Evolutionary conservation across 2,113 vertebrate genomes (phyloP).

Genomic region (Leucoraja erinaceus): DNA sequence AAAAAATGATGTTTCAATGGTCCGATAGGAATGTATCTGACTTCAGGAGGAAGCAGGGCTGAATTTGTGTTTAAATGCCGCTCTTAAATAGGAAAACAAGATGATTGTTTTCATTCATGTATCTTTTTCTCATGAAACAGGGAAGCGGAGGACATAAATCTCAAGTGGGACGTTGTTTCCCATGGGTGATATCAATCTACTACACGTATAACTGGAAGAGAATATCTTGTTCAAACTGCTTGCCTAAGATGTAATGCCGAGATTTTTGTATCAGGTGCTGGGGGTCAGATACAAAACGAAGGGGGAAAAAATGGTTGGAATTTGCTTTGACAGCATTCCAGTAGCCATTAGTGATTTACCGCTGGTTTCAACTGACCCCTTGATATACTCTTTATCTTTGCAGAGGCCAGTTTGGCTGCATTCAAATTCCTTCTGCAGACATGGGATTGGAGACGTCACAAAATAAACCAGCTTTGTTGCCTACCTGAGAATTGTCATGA

Average conservation of each 20-base stretch:
- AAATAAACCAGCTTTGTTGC: not conserved
- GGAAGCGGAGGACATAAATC: not conserved
- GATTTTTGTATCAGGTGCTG: not conserved
- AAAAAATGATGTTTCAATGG: not conserved
- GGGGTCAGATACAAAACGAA: not conserved
- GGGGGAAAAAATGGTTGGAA: not conserved
- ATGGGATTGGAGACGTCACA: not conserved
- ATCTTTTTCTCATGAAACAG: not conserved
- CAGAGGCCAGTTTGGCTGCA: constrained; percentile 8
- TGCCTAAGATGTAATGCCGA: constrained; percentile 11
- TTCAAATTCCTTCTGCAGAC: not conserved
- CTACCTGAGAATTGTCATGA: not conserved
- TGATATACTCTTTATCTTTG: not conserved
- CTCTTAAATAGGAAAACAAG: not conserved
- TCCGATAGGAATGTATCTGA: not conserved
- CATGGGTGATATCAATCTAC: not conserved
- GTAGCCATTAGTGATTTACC: not conserved
- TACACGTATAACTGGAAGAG: not conserved
- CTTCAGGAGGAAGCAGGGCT: too few relatives aligned
- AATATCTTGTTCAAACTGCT: not conserved
- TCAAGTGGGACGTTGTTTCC: not conserved
- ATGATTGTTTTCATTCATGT: not conserved
- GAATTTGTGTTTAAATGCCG: not conserved
- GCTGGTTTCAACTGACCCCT: not conserved
- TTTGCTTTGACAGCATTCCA: constrained; percentile 22